phyloP scores from a whole-genome alignment of 2,797 vertebrate species.

The Notoglanidium macrostoma region DNA sequence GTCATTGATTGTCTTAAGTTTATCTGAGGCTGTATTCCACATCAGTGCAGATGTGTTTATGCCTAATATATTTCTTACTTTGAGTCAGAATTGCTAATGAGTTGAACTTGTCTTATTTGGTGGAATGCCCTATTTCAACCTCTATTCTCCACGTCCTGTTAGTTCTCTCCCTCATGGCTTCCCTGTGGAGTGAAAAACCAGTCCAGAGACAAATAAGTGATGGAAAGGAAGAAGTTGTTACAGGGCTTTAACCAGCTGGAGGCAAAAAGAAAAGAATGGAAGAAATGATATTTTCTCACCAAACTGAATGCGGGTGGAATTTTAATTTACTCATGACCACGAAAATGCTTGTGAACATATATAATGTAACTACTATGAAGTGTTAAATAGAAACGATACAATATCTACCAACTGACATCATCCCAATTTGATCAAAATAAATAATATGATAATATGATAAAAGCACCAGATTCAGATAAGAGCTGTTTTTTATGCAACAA shows the following conservation, averaged over 20 bases:
- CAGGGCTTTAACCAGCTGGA: background rate
- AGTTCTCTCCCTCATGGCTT: background rate
- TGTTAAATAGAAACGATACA: background rate
- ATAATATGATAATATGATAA: background rate
- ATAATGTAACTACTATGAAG: background rate
- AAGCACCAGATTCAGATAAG: background rate
- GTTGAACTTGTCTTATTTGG: slow-evolving; percentile 15
- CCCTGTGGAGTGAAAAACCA: slow-evolving; percentile 22
- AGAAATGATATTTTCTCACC: background rate
- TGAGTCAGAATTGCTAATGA: background rate
- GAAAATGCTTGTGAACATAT: background rate
- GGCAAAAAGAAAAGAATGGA: background rate
- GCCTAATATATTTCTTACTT: slow-evolving; percentile 28
- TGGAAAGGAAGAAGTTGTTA: background rate
- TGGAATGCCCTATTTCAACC: background rate
- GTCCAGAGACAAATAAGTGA: background rate
- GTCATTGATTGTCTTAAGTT: background rate
- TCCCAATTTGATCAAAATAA: background rate
- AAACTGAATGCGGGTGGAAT: background rate
- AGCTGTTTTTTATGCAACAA: background rate
- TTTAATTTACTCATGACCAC: background rate
- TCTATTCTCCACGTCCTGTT: slow-evolving; percentile 10
- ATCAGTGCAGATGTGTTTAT: slow-evolving; percentile 18
- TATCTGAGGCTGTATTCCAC: slow-evolving; percentile 8
- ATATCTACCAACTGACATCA: background rate